Evolutionary conservation across 37 sponge, comb jelly and placozoan genomes (phyloP), one percentile per base, ranked within the genome.

Genomic region (Axinella damicornis): DNA sequence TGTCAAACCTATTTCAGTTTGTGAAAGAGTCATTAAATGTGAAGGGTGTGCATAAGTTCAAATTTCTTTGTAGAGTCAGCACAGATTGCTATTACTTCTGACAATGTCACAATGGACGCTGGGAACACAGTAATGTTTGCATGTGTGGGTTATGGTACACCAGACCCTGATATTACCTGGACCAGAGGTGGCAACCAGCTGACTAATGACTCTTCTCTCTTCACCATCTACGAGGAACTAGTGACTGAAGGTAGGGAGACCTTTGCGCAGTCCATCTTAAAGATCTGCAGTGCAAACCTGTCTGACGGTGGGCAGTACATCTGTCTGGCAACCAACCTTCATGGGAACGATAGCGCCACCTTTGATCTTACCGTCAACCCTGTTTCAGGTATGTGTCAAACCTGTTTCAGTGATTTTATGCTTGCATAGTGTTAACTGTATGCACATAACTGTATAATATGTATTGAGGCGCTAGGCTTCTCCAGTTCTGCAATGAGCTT

Each of bases 141-240:
- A 4, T 71, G 72, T 40, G 72, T 71, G 52, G 72, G 24, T 22
- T 39, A 71, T 40, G 72, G 72, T 2, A 19, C 2, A 1, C 53
- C 41, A 1, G 11, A 18, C 37, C 72, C 72, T 20, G 15, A 37
- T 11, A 39, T 71, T 6, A 22, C n/a, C 16, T 71, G 72, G 72
- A 14, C 5, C 21, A 46, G n/a, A 22, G 72, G 36, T 5, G 72
- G 53, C 40, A 38, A 1, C n/a, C 4, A 17, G 6, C 72, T 71
- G 52, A 35, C n/a, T 53, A 71, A 71, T 35, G 72, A 71, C 46
- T 46, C 62, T n/a, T n/a, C n/a, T 11, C 77, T 18, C 5, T 22
- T 62, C 1, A 62, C 63, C 64, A 62, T 77, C 24, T 77, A 77
- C 18, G 77, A 77, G 22, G 64, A 77, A 38, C 27, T 54, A 22